Base-by-base conservation (phyloP, 2,888 invertebrate genomes). In the Cylindroiulus punctatus region DNA sequence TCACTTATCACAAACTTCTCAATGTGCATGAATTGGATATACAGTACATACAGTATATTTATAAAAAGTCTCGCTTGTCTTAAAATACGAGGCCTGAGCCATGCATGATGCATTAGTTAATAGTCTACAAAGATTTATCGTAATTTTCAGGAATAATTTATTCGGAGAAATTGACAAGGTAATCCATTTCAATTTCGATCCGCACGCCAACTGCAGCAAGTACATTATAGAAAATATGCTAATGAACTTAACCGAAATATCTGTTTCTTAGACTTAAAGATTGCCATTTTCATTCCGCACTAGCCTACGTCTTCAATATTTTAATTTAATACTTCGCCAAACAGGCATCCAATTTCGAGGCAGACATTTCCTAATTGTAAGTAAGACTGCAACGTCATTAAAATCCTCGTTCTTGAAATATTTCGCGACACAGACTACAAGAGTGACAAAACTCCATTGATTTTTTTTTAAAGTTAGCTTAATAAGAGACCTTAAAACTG, bases 111-210 rank as follows among this genome's bases (percentile, higher is more conserved):
- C 8, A 65, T 65, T 65, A 65, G 22, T 65, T 65, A 65, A 65
- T 65, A 65, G 65, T 22, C 65, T 65, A 65, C 65, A 26, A 65
- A 65, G 65, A 65, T 65, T 65, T 65, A 65, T 65, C 65, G 65
- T 65, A 65, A 65, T 65, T 65, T 65, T 65, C 26, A 65, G 65
- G 65, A 65, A 65, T 65, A 65, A 65, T 65, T 26, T 65, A 65
- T 65, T 65, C 65, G 26, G 65, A 22, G 19, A 65, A 65, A 65
- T 65, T 65, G 65, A 65, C 65, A 65, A 65, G 65, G 65, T 65
- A 65, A 65, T 65, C 65, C 65, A 65, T 65, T 65, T 65, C 65
- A 65, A 65, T 65, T 65, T 65, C 65, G 65, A 26, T 7, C 19
- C 1, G 52, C 26, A 26, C 65, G 26, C 65, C n/a, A 65, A 65